Base-by-base conservation (phyloP, 2,888 invertebrate species). In the Andrena hattorfiana region DNA sequence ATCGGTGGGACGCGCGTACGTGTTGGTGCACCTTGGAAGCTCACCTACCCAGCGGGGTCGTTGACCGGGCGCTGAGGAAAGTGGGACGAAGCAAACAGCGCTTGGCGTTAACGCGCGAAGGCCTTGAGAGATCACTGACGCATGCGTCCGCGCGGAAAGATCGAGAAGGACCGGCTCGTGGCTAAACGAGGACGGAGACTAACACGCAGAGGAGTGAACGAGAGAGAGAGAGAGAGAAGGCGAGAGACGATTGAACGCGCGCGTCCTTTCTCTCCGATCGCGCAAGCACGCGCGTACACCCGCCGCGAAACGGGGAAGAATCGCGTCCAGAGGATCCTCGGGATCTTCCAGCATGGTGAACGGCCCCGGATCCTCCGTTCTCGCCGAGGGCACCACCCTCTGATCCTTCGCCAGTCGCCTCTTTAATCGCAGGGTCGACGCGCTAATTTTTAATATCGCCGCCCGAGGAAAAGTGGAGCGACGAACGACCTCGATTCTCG, bases 21-120 rank as follows among this genome's bases (percentile, higher is more conserved):
- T 91, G 87, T 90, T 85, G 85, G 90, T 88, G 90, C 89, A 92
- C 92, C 93, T 93, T 93, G 93, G 93, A 92, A 91, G 90, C 90
- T 92, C 91, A 92, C 90, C 92, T 92, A 92, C 89, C 88, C 75
- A 79, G 51, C 75, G 88, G 16, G 94, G 93, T 94, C 93, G 93
- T 93, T 94, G 94, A 93, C 94, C 94, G 93, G 90, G 89, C 91
- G 89, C 88, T 86, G 91, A 92, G 92, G 94, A 94, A 94, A 94
- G 94, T 94, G 92, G 94, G 94, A 93, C 92, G 92, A 87, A 88
- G 91, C 92, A 88, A 92, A 91, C 91, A 90, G 87, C 86, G 90
- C 92, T 87, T 90, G 90, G 90, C 87, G 92, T 90, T 93, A 92
- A 93, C 92, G 91, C 93, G 90, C 90, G 90, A 85, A 93, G 92